Evolutionary conservation across 2,797 vertebrate species (phyloP).

Genomic region (Luscinia luscinia): DNA sequence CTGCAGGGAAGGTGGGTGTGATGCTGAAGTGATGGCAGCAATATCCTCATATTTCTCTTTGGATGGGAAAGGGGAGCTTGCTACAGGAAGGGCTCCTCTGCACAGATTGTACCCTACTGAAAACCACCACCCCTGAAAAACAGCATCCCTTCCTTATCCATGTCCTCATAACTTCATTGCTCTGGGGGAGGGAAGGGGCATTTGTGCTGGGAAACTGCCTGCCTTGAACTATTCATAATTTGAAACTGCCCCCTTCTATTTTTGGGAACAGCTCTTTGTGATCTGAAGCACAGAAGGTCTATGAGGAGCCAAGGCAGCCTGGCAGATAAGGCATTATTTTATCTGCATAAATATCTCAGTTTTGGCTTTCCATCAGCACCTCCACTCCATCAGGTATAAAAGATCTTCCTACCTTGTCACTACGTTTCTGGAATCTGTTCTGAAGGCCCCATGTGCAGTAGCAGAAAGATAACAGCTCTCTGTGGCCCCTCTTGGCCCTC

Average conservation of each 20-base stretch:
- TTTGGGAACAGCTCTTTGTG: not conserved
- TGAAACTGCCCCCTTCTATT: not conserved
- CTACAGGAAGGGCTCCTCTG: not conserved
- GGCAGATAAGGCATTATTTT: not conserved
- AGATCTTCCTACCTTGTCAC: not conserved
- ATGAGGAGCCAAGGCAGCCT: not conserved
- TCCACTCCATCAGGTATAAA: not conserved
- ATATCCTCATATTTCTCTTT: not conserved
- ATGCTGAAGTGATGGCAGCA: not conserved
- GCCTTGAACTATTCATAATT: not conserved
- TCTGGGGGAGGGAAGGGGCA: not conserved
- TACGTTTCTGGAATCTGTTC: not conserved
- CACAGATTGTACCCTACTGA: accelerated
- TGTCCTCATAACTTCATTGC: not conserved
- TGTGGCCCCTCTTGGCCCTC: not conserved
- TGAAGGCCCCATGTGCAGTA: not conserved
- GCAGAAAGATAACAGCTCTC: not conserved
- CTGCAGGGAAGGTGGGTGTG: not conserved
- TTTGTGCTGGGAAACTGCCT: not conserved
- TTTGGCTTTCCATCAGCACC: not conserved
- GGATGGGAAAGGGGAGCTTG: not conserved
- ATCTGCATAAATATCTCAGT: not conserved
- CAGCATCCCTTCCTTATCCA: not conserved
- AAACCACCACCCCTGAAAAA: not conserved
- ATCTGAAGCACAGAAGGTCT: not conserved